phyloP scores from a whole-genome alignment of 2,113 vertebrate genomes.

The Salvelinus alpinus region DNA sequence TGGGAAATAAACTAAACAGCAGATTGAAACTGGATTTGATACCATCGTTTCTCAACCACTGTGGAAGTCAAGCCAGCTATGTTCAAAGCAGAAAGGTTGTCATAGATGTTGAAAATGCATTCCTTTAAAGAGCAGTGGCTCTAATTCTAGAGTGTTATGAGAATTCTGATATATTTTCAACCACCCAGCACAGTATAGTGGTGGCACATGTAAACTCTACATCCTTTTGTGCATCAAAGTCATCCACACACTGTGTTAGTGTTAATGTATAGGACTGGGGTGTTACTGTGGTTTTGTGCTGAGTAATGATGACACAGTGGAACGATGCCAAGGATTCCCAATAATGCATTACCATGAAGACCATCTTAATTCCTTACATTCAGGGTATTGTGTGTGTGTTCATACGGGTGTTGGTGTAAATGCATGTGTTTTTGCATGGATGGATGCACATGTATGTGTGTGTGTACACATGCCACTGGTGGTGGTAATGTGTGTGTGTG shows the following conservation, averaged over 20 bases:
- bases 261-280: not conserved
- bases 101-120: conserved; percentile 24
- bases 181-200: no score
- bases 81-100: not conserved
- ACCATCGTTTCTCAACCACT: conserved; percentile 46
- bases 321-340: not conserved
- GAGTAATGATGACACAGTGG: not conserved
- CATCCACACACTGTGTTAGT: no score
- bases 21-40: conserved; percentile 37
- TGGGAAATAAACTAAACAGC: conserved; percentile 59
- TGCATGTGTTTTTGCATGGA: not conserved
- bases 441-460: not conserved
- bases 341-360: not conserved
- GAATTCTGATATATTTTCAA: no score
- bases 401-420: no score
- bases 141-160: no score
- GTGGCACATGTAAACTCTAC: no score
- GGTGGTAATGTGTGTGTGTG: not conserved
- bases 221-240: no score
- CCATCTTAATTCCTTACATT: not conserved
- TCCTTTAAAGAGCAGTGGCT: not conserved
- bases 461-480: not conserved
- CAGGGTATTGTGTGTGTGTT: not conserved
- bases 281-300: not conserved
- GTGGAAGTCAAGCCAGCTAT: conserved; percentile 7